Evolutionary conservation across 2,888 invertebrate species (phyloP).

Genomic region (Emmelina monodactyla): DNA sequence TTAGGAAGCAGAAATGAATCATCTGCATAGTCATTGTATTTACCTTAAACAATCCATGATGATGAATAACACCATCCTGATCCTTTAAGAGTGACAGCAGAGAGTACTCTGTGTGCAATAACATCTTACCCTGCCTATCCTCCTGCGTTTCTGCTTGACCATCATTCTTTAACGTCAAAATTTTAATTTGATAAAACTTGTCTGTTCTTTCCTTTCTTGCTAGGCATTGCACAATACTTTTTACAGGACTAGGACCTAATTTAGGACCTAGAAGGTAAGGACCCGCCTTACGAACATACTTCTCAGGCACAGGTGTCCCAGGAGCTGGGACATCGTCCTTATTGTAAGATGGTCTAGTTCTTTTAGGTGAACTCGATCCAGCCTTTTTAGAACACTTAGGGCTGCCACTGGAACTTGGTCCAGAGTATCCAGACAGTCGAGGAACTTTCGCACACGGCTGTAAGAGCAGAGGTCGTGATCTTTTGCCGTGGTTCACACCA

Average conservation of each 20-base stretch:
- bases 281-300: conserved; percentile 68
- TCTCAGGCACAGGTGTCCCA: conserved; percentile 62
- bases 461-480: conserved; percentile 51
- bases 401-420: conserved; percentile 33
- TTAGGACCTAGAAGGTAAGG: conserved; percentile 75
- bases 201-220: conserved; percentile 75
- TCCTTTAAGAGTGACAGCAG: conserved; percentile 72
- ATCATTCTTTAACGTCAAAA: conserved; percentile 60
- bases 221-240: conserved; percentile 78
- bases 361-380: conserved; percentile 28
- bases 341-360: conserved; percentile 32
- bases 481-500: conserved; percentile 42
- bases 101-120: conserved; percentile 79
- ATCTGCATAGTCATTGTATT: too few relatives aligned
- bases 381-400: conserved; percentile 38
- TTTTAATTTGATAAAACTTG: conserved; percentile 75
- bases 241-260: conserved; percentile 76
- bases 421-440: conserved; percentile 37
- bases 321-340: conserved; percentile 48
- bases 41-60: conserved; percentile 80
- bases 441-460: conserved; percentile 50
- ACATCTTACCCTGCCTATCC: conserved; percentile 79
- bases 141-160: conserved; percentile 72
- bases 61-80: conserved; percentile 77
- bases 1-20: too few relatives aligned